Conservation (phyloP, 2,888 invertebrate species). For the Luperina nickerlii region DNA sequence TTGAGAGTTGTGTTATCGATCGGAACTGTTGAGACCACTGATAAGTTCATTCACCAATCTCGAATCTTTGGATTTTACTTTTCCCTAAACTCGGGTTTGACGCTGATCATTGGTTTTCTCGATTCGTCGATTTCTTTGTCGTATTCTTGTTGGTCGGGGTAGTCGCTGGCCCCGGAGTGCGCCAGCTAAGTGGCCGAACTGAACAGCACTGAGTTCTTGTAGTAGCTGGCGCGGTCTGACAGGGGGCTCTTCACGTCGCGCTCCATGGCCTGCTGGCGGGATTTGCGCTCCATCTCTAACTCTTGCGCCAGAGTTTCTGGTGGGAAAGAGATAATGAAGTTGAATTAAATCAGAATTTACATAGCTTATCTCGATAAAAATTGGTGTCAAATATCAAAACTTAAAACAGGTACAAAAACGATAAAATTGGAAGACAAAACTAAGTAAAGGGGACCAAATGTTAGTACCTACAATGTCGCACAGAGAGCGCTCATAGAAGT, state of each 20-base stretch:
- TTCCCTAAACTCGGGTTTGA: constrained; percentile 89
- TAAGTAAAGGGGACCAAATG: constrained; percentile 21
- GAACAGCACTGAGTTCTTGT: constrained; percentile 97
- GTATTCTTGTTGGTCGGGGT: constrained; percentile 83
- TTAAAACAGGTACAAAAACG: neutral
- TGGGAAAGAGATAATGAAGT: constrained; percentile 77
- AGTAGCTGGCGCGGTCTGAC: constrained; percentile 95
- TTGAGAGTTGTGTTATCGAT: constrained; percentile 56
- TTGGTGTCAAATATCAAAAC: neutral
- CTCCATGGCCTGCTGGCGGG: constrained; percentile 94
- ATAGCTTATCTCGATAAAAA: neutral
- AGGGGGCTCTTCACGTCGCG: constrained; percentile 96
- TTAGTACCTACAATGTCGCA: constrained; percentile 32
- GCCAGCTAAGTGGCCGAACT: constrained; percentile 95
- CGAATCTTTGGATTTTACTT: constrained; percentile 82
- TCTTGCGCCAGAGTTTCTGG: constrained; percentile 96
- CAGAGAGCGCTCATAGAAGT: constrained; percentile 33
- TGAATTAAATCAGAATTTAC: constrained; percentile 12
- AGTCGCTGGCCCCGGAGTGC: constrained; percentile 82
- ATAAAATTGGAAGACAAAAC: constrained; percentile 24
- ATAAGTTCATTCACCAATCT: constrained; percentile 70
- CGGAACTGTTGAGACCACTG: constrained; percentile 62
- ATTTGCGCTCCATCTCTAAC: constrained; percentile 96
- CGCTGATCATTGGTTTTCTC: constrained; percentile 89
- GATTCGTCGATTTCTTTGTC: constrained; percentile 82